Base-by-base conservation (phyloP, 2,797 vertebrate genomes). In the Phoebastria nigripes region DNA sequence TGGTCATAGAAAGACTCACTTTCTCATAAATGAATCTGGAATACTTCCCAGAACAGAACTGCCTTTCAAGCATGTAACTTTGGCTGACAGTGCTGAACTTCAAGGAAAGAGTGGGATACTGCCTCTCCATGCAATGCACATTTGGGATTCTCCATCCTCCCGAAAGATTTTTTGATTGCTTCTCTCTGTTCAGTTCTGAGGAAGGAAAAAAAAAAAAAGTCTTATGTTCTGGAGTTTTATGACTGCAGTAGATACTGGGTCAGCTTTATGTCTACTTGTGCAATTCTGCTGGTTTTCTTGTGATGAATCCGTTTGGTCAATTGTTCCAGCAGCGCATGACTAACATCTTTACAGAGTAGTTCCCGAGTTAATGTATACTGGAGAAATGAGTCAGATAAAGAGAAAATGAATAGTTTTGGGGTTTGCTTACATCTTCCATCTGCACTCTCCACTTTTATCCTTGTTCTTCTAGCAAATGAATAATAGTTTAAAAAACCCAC, bases 11-110 rank as follows among this genome's bases (percentile, higher is more conserved):
- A 58, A 6, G 37, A 20, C 81, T 94, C 28, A 33, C 28, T 90
- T 93, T 66, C 63, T 96, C 56, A 70, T 76, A 92, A 96, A 96
- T 10, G 6, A 91, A 88, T 87, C 62, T 93, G 78, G 80, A 96
- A 88, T 89, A 79, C 15, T 76, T 97, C 78, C 82, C 69, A 96
- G 54, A 90, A 91, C 14, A 91, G 79, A 87, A 69, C 26, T 74
- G 28, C 35, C 56, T 92, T 62, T 88, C 82, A 76, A 77, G 83
- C 14, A 61, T 9, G 18, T 63, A 93, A 55, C 20, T 93, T 91
- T 77, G 29, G 24, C 78, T 91, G 51, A 76, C 67, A 66, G 37
- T 37, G 16, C 15, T 89, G 55, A 94, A 93, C 78, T 62, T 73
- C 51, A 72, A 69, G 31, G 19, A 70, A 80, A 74, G 66, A 91